Percentiles rank a stretch among this genome's conserved stretches.
These are phyloP conservation scores for Aproaerema taeniolella DNA, from an alignment of 2,888 invertebrate genomes.

Conservation along the genomic window DNA sequence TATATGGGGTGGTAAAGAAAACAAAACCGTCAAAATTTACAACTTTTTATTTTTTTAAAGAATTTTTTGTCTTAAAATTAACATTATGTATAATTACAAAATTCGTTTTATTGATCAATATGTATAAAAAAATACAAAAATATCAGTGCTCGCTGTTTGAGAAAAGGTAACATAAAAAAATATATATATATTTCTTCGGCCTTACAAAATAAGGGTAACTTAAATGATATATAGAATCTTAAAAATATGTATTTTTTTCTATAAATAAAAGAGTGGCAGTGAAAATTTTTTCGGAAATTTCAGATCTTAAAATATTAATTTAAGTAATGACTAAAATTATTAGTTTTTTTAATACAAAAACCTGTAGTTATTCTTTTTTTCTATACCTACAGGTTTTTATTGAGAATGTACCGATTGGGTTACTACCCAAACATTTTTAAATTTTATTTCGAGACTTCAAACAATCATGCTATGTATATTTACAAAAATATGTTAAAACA, in stretches of 20 bases:
- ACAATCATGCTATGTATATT: too few relatives aligned
- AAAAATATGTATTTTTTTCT: slow-evolving; percentile 22
- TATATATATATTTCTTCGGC: slow-evolving; percentile 24
- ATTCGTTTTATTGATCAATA: neutral
- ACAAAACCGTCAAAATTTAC: too few relatives aligned
- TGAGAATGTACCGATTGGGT: slow-evolving; percentile 8
- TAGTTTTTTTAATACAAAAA: slow-evolving; percentile 15
- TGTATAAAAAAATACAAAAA: slow-evolving; percentile 27
- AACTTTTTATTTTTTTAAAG: slow-evolving; percentile 16
- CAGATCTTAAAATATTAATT: slow-evolving; percentile 16
- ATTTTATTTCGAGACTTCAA: too few relatives aligned
- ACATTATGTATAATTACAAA: slow-evolving; percentile 25
- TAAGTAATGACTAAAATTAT: slow-evolving; percentile 17
- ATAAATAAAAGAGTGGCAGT: slow-evolving; percentile 44
- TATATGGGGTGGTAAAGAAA: too few relatives aligned
- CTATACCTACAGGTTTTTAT: slow-evolving; percentile 45
- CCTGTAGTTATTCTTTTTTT: slow-evolving; percentile 10
- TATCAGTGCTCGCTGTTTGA: slow-evolving; percentile 19
- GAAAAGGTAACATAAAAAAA: slow-evolving; percentile 49
- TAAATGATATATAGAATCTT: slow-evolving; percentile 34
- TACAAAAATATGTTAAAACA: too few relatives aligned
- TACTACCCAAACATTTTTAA: too few relatives aligned
- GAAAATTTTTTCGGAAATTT: slow-evolving; percentile 18
- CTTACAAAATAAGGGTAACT: slow-evolving; percentile 50
- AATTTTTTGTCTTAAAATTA: slow-evolving; percentile 33